Evolutionary conservation across 2,113 vertebrate genomes (phyloP), one percentile per base, ranked within the genome.

Genomic region (Scytalopus superciliaris): DNA sequence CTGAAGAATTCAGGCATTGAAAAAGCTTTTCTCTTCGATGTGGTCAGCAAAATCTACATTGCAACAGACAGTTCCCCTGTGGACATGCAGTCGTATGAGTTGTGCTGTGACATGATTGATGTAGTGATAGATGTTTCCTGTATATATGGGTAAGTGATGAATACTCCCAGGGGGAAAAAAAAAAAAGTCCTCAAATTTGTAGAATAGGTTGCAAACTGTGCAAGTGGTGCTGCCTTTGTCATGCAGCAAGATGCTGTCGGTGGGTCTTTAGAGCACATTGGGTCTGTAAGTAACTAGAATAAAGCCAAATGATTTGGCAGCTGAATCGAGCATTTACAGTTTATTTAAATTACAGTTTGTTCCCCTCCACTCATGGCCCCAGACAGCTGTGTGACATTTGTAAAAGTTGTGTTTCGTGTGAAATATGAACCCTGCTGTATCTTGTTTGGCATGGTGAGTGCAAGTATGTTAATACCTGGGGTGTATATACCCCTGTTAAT

Each of bases 21-120:
- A 97, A 99, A 99, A 97, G 99, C 99, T 96, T 99, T 99, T 94
- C 98, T 99, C 97, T 99, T 99, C 62, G 99, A 99, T 35, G 99
- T 99, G 93, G 99, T 99, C 98, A 99, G 99, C 98, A 99, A 99
- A 98, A 99, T 99, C 98, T 99, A 99, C 98, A 99, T 99, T 25
- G 99, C 99, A 92, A 99, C 99, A 81, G 99, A 99, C 98, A 99
- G 99, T 94, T 99, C 99, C 25, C 99, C 99, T 25, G 99, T 99
- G 89, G 99, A 99, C 98, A 99, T 99, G 99, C 99, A 99, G 96
- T 99, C 99, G 6, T 99, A 99, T 6, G 99, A 99, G 76, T 96
- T 99, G 95, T 99, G 99, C 98, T 99, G 99, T 82, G 99, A 99
- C 96, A 99, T 99, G 99, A 99, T 99, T 77, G 99, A 99, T 81